Evolutionary conservation across 1,140 invertebrate genomes (phyloP).

Genomic region (Scaptomyza hsui): DNA sequence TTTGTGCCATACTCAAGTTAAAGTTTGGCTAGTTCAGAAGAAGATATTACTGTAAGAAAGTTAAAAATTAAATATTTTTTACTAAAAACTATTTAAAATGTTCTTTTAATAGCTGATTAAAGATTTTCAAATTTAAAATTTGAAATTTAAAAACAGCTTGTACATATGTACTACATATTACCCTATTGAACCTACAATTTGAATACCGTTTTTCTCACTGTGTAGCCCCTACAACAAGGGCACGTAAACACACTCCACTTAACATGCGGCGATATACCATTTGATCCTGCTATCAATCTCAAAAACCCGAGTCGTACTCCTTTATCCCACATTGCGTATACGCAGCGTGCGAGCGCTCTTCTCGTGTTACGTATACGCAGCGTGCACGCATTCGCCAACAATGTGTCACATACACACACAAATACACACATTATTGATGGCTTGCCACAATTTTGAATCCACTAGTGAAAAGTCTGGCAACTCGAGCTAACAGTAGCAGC

Average conservation of each 20-base stretch:
- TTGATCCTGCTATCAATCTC: constrained; percentile 78
- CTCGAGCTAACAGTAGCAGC: constrained; percentile 3
- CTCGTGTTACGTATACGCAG: constrained; percentile 58
- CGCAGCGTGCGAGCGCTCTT: constrained; percentile 12
- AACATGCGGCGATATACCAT: constrained; percentile 75
- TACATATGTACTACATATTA: no score
- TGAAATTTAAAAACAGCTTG: no score
- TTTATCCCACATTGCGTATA: constrained; percentile 33
- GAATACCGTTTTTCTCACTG: neutral
- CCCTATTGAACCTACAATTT: no score
- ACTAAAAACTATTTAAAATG: no score
- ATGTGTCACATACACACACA: constrained; percentile 53
- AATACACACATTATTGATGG: constrained; percentile 63
- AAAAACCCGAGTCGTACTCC: constrained; percentile 30
- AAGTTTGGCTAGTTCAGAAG: no score
- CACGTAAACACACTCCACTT: constrained; percentile 76
- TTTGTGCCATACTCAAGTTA: no score
- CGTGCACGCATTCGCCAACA: constrained; percentile 53
- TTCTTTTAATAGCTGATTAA: no score
- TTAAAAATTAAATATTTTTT: no score
- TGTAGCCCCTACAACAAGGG: constrained; percentile 9
- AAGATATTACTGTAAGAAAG: no score
- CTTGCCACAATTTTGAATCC: constrained; percentile 50
- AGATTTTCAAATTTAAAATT: no score
- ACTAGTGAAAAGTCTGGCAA: constrained; percentile 3